Conservation (phyloP, 2,888 invertebrate genomes). For the Coleophora flavipennella region DNA sequence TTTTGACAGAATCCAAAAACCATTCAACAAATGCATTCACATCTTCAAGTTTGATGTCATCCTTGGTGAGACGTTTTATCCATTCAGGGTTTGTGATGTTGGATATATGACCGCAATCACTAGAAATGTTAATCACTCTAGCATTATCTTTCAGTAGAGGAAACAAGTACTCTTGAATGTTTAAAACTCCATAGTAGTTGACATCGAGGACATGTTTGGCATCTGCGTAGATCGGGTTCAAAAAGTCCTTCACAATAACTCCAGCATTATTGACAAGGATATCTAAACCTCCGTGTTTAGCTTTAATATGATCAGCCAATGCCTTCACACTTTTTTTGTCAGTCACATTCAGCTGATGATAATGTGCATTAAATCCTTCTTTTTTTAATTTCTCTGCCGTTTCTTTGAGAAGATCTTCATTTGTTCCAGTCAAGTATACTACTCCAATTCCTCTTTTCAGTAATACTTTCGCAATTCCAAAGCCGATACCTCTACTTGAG, state of each 20-base stretch:
- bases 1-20: constrained; percentile 66
- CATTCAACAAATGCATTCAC: constrained; percentile 58
- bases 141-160: constrained; percentile 22
- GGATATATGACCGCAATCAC: constrained; percentile 24
- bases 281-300: constrained; percentile 24
- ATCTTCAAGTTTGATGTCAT: constrained; percentile 17
- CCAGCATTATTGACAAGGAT: constrained; percentile 31
- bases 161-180: constrained; percentile 21
- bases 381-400: constrained; percentile 67
- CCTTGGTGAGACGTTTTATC: constrained; percentile 19
- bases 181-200: constrained; percentile 22
- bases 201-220: constrained; percentile 21
- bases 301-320: constrained; percentile 21
- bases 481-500: constrained; percentile 77
- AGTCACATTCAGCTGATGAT: constrained; percentile 79
- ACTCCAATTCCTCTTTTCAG: constrained; percentile 74
- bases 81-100: constrained; percentile 21
- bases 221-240: constrained; percentile 22
- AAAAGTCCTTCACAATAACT: constrained; percentile 14
- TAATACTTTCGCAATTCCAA: constrained; percentile 71
- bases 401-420: no score
- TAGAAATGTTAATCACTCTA: constrained; percentile 24
- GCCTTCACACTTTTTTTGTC: constrained; percentile 63
- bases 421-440: constrained; percentile 80
- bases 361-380: constrained; percentile 57